Conservation (phyloP, 1,140 invertebrate species). For the Vanessa atalanta region DNA sequence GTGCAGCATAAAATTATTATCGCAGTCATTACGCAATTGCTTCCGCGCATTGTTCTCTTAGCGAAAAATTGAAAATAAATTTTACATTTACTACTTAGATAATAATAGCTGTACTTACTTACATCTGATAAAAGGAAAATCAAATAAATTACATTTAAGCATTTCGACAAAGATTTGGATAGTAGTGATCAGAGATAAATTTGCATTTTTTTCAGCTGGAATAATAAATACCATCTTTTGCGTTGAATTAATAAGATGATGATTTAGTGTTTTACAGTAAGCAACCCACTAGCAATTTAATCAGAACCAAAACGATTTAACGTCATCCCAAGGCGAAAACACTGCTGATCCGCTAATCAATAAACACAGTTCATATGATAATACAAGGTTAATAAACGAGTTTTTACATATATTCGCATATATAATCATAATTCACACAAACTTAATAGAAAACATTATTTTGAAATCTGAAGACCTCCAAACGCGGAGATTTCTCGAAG, state of each 20-base stretch:
- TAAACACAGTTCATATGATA: conserved; percentile 4
- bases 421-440: too few species aligned
- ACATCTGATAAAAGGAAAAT: too few species aligned
- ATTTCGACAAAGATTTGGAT: too few species aligned
- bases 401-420: too few species aligned
- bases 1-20: conserved; percentile 13
- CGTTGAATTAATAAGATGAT: neutral
- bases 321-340: conserved; percentile 13
- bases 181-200: neutral
- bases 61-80: conserved; percentile 23
- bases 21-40: conserved; percentile 7
- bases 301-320: conserved; percentile 8
- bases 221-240: neutral
- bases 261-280: conserved; percentile 7
- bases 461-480: too few species aligned
- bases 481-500: too few species aligned
- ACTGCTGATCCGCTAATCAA: conserved; percentile 10
- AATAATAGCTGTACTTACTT: too few species aligned
- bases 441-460: too few species aligned
- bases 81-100: neutral
- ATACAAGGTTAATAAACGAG: neutral
- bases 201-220: neutral
- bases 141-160: too few species aligned
- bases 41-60: conserved; percentile 18
- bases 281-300: conserved; percentile 11